phyloP scores from a whole-genome alignment of 2,113 vertebrate genomes.

The Phyllostomus hastatus region DNA sequence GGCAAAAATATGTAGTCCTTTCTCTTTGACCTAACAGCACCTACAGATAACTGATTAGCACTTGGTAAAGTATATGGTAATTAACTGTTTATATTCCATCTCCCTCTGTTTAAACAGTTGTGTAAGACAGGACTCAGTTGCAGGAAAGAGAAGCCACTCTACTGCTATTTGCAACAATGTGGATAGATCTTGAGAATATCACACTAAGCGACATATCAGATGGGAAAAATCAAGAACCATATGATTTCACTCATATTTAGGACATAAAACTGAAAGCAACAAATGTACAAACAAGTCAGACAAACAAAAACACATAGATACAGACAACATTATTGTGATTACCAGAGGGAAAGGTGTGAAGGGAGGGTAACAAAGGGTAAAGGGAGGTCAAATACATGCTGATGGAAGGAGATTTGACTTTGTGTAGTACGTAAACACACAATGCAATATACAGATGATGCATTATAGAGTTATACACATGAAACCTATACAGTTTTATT shows the following conservation, averaged over 20 bases:
- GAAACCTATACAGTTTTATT: background rate
- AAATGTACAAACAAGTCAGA: background rate
- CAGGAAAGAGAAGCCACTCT: background rate
- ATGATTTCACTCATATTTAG: background rate
- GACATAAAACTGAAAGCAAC: background rate
- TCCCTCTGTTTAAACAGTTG: background rate
- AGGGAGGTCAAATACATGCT: background rate
- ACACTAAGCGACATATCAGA: background rate
- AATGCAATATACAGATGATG: background rate
- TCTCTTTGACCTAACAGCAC: background rate
- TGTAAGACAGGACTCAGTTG: background rate
- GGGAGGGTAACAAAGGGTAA: background rate
- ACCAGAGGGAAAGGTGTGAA: background rate
- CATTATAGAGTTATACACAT: background rate
- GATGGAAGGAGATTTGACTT: background rate
- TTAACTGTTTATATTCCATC: background rate
- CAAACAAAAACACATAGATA: background rate
- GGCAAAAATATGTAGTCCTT: background rate
- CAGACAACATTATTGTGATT: background rate
- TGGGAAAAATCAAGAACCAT: background rate
- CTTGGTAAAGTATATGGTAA: background rate
- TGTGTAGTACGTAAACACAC: background rate
- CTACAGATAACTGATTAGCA: background rate
- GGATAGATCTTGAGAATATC: background rate
- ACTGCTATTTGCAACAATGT: background rate